phyloP scores from a whole-genome alignment of 2,888 invertebrate species.

The Catocala sponsa region DNA sequence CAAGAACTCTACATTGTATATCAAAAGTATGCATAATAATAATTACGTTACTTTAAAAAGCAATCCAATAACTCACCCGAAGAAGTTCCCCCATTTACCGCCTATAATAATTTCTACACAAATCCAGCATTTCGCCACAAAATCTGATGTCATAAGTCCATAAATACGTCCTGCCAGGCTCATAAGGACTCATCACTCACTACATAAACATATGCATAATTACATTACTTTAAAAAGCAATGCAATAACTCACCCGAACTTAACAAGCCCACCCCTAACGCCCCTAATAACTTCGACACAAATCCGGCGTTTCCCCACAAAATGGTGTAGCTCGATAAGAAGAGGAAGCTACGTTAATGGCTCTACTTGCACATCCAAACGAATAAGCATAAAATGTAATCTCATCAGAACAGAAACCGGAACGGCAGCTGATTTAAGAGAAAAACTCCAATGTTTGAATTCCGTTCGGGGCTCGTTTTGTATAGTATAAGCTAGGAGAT shows the following conservation, averaged over 20 bases:
- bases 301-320: constrained; percentile 17
- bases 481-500: constrained; percentile 30
- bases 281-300: constrained; percentile 15
- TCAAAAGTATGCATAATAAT: no score
- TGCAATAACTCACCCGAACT: constrained; percentile 5
- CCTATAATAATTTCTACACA: no score
- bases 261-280: constrained; percentile 19
- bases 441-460: constrained; percentile 66
- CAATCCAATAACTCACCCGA: constrained; percentile 1
- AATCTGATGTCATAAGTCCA: no score
- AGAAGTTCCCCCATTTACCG: no score
- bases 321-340: constrained; percentile 17
- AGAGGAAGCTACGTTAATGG: constrained; percentile 31
- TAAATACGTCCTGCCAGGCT: no score
- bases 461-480: constrained; percentile 44
- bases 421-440: constrained; percentile 55
- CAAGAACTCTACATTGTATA: no score
- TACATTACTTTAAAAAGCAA: neutral
- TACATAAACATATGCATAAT: no score
- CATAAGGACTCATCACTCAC: no score
- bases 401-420: constrained; percentile 51
- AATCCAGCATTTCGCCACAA: no score
- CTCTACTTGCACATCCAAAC: constrained; percentile 38
- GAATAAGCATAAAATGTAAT: constrained; percentile 60
- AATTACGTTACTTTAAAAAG: neutral